Base-by-base conservation (phyloP, 2,113 vertebrate species). In the Hoplias malabaricus region DNA sequence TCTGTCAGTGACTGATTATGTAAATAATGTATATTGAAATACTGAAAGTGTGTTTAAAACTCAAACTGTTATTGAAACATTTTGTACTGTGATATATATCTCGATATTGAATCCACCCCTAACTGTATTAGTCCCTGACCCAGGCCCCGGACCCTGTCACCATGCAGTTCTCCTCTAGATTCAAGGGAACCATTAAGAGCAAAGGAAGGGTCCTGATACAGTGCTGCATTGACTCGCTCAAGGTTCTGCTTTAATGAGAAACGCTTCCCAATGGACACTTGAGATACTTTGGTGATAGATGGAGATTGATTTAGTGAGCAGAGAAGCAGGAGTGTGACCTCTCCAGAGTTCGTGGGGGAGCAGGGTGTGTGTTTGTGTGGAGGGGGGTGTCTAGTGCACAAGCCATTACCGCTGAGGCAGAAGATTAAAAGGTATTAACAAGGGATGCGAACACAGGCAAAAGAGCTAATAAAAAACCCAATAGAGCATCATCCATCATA, bases 381-480 rank as follows among this genome's bases (percentile, higher is more conserved):
- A 78, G 69, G 69, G 65, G 23, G 71, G 77, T 36, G 36, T 69
- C 76, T 7, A n/a, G 29, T 63, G 36, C 57, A 62, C 29, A 67
- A 50, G 12, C 21, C 29, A 46, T 43, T 23, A 80, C 23, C 23
- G 9, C 36, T 56, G 36, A 46, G 50, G 27, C 48, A 56, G 5
- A 57, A 69, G 56, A 27, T 36, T 50, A 25, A 25, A 7, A 19
- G 59, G 59, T 21, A 63, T 63, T 63, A 42, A 67, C 68, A 25
- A 42, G 33, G 59, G 57, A 38, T 69, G 48, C 62, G 48, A 59
- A 80, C 48, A 62, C 53, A 68, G 67, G 48, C 31, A 61, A 66
- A 72, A 36, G 38, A 21, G 12, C 7, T 25, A 33, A 74, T 80
- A 75, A 33, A 21, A 54, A 54, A 63, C 42, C n/a, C 36, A 34